Evolutionary conservation across 2,113 vertebrate species (phyloP), one percentile per base, ranked within the genome.

Genomic region (Muscicapa adusta): DNA sequence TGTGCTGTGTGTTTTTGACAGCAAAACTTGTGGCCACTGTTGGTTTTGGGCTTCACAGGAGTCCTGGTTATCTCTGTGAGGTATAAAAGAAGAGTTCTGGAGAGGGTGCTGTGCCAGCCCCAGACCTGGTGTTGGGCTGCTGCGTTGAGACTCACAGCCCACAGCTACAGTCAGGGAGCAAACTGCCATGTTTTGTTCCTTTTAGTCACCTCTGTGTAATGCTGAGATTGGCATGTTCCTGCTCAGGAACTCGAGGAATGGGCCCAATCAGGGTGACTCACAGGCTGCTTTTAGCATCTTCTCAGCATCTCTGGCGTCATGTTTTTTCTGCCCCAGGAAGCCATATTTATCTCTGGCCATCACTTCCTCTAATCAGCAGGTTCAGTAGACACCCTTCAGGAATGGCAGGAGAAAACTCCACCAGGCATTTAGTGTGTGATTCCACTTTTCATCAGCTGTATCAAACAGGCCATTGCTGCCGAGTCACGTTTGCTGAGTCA

Each of bases 201-300:
- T 80, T 47, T 85, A 95, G 85, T 97, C 94, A 96, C 22, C 82
- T 3, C 71, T 22, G n/a, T 88, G 91, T 56, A 74, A 88, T 18
- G 85, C 29, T 56, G 85, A 90, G 93, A 88, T 83, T 85, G 89
- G 67, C 82, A 67, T 91, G 8, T 83, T 82, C 84, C 60, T 77
- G 72, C 75, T 60, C 75, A 94, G 89, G 91, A 95, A 95, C 95
- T 94, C 12, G 7, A 94, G 94, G 95, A 95, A 97, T 94, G 93
- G 92, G 13, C 28, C 28, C 89, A 56, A 83, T 97, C 86, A 71
- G 82, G 75, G 74, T 96, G 91, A 95, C 63, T 95, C 94, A 96
- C 15, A 10, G 54, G 50, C 77, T 92, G 94, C 84, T 89, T 93
- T 95, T 85, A 94, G 68, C 85, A 85, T 56, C 92, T 36, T 16